Evolutionary conservation across 2,797 vertebrate genomes (phyloP).

Genomic region (Hydrocynus forskahlii): DNA sequence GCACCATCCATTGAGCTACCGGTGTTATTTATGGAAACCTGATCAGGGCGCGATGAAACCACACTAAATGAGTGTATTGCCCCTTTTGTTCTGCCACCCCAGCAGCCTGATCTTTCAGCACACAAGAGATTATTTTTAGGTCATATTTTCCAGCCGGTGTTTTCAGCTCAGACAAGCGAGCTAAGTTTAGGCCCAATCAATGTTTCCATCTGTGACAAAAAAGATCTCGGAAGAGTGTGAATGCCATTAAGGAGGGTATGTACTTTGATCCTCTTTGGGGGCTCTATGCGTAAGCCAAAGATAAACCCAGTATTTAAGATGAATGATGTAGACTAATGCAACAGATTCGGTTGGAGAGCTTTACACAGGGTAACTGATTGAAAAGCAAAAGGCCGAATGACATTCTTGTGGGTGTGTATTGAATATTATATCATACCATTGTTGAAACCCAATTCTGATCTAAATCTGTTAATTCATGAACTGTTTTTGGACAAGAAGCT

Average conservation of each 20-base stretch:
- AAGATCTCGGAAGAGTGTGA: conserved; percentile 44
- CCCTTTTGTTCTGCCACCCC: conserved; percentile 44
- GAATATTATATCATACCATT: no score
- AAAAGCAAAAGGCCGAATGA: neutral
- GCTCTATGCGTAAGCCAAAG: neutral
- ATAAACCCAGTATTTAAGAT: neutral
- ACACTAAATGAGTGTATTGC: conserved; percentile 61
- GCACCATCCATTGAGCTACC: conserved; percentile 68
- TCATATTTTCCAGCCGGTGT: conserved; percentile 71
- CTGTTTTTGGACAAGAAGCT: no score
- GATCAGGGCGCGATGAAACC: conserved; percentile 73
- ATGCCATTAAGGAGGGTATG: conserved; percentile 47
- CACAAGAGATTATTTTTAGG: conserved; percentile 65
- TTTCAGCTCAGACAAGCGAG: conserved; percentile 58
- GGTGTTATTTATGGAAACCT: conserved; percentile 71
- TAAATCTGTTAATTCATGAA: no score
- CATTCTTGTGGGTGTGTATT: no score
- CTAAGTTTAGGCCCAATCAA: conserved; percentile 66
- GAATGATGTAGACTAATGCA: neutral
- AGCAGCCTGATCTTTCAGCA: conserved; percentile 34
- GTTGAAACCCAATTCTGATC: no score
- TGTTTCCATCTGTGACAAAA: conserved; percentile 57
- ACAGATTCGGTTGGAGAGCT: neutral
- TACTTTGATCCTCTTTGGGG: conserved; percentile 63
- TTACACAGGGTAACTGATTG: neutral